Conservation (phyloP, 2,797 vertebrate species). For the Sciurus vulgaris region DNA sequence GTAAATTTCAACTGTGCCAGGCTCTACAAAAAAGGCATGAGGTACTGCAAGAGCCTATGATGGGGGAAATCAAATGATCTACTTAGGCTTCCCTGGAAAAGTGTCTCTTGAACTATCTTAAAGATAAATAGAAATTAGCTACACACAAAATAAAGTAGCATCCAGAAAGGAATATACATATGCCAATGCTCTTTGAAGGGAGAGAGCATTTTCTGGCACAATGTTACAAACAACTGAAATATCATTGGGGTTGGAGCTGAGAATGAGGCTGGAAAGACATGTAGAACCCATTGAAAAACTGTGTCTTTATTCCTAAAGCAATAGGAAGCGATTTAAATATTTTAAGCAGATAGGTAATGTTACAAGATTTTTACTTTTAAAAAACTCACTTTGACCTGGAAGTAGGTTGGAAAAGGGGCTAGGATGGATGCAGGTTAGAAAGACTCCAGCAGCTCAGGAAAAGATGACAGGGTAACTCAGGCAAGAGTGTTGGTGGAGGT, state of each 20-base stretch:
- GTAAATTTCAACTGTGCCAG: background rate
- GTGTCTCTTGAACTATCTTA: background rate
- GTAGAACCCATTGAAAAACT: background rate
- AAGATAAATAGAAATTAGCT: background rate
- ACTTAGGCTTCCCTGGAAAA: background rate
- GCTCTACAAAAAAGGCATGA: background rate
- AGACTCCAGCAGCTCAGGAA: background rate
- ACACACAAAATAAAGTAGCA: background rate
- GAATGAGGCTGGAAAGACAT: background rate
- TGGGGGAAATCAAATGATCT: background rate
- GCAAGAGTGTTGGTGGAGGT: background rate
- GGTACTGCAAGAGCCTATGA: background rate
- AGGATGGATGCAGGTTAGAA: background rate
- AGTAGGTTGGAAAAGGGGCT: background rate
- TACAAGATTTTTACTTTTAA: background rate
- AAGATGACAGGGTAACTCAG: background rate
- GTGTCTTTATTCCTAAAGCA: background rate
- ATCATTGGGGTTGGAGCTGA: background rate
- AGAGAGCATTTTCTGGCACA: background rate
- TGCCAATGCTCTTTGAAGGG: background rate
- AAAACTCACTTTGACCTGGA: background rate
- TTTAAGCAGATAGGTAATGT: background rate
- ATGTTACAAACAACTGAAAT: background rate
- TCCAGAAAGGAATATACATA: background rate
- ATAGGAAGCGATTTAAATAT: background rate